A percentile compares a stretch with the other conserved stretches of the same genome.
Conservation (phyloP, 2,888 invertebrate genomes). For the Exocentrus adspersus region DNA sequence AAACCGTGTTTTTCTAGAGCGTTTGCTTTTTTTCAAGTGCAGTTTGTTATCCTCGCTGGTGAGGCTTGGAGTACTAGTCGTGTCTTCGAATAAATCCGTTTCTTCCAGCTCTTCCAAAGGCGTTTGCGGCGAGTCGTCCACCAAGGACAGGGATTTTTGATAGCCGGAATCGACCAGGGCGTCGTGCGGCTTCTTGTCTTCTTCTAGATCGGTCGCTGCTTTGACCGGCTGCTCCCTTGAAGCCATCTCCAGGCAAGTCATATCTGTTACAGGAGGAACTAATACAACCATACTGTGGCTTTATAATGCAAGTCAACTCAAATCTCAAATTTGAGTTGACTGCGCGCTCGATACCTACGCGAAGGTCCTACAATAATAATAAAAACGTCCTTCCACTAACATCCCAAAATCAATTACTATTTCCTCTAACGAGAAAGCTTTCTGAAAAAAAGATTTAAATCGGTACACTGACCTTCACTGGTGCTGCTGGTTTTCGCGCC, state of each 20-base stretch:
- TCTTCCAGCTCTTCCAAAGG: conserved; percentile 40
- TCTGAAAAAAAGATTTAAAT: no score
- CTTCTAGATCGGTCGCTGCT: conserved; percentile 1
- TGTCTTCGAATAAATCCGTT: conserved; percentile 46
- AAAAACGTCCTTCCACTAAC: no score
- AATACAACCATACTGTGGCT: no score
- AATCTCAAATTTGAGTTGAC: no score
- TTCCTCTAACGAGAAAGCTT: not conserved
- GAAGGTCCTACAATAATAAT: no score
- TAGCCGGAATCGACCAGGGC: conserved; percentile 55
- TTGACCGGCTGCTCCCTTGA: not conserved
- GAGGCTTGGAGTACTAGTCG: conserved; percentile 39
- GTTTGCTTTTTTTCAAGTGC: conserved; percentile 30
- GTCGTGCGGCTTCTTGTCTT: conserved; percentile 31
- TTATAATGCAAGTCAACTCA: no score
- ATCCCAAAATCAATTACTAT: not conserved
- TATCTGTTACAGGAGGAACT: conserved; percentile 7
- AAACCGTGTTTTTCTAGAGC: conserved; percentile 31
- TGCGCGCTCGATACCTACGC: no score
- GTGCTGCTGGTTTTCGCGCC: not conserved
- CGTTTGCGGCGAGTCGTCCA: conserved; percentile 44
- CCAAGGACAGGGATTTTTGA: conserved; percentile 53
- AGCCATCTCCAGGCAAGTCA: conserved; percentile 9
- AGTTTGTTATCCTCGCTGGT: conserved; percentile 43
- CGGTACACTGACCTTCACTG: conserved; percentile 11